Percentiles rank a stretch among this genome's conserved stretches.
Evolutionary conservation across 2,113 vertebrate genomes (phyloP).

Genomic region (Naja naja): DNA sequence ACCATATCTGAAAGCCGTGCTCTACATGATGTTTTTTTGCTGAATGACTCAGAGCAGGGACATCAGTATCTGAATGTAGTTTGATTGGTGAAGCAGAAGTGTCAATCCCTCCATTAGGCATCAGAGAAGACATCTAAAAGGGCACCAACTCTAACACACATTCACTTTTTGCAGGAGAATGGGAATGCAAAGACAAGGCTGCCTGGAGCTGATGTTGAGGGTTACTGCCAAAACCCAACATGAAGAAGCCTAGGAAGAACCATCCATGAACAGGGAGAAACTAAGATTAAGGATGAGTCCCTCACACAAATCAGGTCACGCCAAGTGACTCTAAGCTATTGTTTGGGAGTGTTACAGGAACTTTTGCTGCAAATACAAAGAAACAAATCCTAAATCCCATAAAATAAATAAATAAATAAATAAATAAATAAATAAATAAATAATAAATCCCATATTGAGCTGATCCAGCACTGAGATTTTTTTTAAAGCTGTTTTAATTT

Average conservation of each 20-base stretch:
- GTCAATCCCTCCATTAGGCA: neutral
- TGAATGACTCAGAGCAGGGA: neutral
- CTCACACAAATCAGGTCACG: neutral
- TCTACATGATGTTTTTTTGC: neutral
- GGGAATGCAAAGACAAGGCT: neutral
- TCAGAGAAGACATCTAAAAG: neutral
- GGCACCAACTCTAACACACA: neutral
- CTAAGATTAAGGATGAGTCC: neutral
- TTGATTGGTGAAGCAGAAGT: neutral
- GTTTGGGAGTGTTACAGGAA: neutral
- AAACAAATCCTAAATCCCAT: neutral
- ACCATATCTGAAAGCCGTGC: neutral
- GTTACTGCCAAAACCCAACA: neutral
- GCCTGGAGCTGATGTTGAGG: neutral
- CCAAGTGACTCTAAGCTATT: neutral
- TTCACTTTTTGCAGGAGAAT: neutral
- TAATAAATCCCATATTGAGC: neutral
- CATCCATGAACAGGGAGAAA: neutral
- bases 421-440: too few species aligned
- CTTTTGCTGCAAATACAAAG: neutral
- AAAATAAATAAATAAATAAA: too few species aligned
- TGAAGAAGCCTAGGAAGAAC: neutral
- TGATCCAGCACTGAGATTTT: neutral
- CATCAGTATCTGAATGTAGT: neutral
- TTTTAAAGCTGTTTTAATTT: neutral